Percentiles rank a stretch among this genome's conserved stretches.
Conservation (phyloP, 2,113 vertebrate genomes). For the Scophthalmus maximus region DNA sequence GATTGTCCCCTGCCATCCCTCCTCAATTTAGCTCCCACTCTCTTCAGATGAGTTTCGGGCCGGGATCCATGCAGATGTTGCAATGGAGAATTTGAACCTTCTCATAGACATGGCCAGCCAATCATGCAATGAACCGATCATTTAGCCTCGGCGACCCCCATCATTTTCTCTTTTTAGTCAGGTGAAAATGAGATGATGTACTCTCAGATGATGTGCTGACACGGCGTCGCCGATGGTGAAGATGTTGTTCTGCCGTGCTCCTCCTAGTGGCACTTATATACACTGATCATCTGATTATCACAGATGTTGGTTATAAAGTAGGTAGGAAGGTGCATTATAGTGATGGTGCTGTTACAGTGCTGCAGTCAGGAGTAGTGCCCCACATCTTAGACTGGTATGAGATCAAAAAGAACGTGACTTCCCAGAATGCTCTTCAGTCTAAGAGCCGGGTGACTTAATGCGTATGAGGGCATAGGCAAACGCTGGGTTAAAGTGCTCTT, state of each 20-base stretch:
- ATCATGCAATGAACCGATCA: conserved; percentile 63
- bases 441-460: conserved; percentile 22
- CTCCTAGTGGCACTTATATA: conserved; percentile 25
- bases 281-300: conserved; percentile 29
- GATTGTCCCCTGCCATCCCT: conserved; percentile 18
- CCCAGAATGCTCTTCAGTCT: conserved; percentile 49
- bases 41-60: conserved; percentile 33
- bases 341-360: conserved; percentile 20
- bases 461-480: conserved; percentile 26
- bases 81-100: conserved; percentile 26
- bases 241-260: conserved; percentile 5
- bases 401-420: conserved; percentile 60
- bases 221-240: conserved; percentile 53
- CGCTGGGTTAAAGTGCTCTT: conserved; percentile 37
- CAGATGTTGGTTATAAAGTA: conserved; percentile 7
- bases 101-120: conserved; percentile 7
- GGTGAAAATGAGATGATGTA: conserved; percentile 56
- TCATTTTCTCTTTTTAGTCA: conserved; percentile 41
- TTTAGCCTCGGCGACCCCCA: conserved; percentile 40
- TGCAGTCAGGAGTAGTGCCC: conserved; percentile 37
- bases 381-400: conserved; percentile 33
- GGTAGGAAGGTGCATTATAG: conserved; percentile 36
- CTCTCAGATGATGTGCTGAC: conserved; percentile 67
- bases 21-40: conserved; percentile 33
- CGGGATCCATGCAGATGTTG: conserved; percentile 22